phyloP scores from a whole-genome alignment of 1,140 invertebrate genomes.

The Magallana ariakensis region DNA sequence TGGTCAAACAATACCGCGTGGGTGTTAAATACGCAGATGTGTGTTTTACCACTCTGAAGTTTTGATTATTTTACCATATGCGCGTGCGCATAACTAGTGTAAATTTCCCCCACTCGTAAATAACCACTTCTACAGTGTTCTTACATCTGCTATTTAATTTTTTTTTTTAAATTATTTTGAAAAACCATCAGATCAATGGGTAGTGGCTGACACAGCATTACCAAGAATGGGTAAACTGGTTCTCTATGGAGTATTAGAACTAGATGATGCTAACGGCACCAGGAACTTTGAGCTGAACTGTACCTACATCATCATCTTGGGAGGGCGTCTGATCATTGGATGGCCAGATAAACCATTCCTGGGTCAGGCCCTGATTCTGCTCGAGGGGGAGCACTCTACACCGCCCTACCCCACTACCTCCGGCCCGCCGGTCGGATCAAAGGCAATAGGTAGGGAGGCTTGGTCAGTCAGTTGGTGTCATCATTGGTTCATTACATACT shows the following conservation, averaged over 20 bases:
- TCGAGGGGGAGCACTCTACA: slow-evolving; percentile 47
- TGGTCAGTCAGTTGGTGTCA: no score
- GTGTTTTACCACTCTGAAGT: no score
- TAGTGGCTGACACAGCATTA: slow-evolving; percentile 65
- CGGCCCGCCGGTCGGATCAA: slow-evolving; percentile 65
- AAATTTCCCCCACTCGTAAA: no score
- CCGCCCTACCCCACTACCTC: slow-evolving; percentile 52
- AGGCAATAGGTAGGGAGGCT: slow-evolving; percentile 64
- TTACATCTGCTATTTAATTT: no score
- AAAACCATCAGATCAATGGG: slow-evolving; percentile 66
- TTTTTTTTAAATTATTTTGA: no score
- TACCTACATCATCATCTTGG: slow-evolving; percentile 70
- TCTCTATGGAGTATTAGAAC: slow-evolving; percentile 70
- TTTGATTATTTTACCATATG: no score
- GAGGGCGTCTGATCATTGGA: slow-evolving; percentile 72
- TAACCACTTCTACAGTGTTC: no score
- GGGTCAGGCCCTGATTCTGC: slow-evolving; percentile 62
- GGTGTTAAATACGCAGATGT: no score
- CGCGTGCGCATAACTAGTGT: no score
- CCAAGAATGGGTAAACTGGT: slow-evolving; percentile 65
- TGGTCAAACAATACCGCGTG: no score
- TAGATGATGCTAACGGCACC: slow-evolving; percentile 54
- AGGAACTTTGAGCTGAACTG: slow-evolving; percentile 61
- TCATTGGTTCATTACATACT: no score
- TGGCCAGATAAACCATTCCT: slow-evolving; percentile 67